Conservation (phyloP, 2,888 invertebrate genomes). For the Xiphydria camelus region DNA sequence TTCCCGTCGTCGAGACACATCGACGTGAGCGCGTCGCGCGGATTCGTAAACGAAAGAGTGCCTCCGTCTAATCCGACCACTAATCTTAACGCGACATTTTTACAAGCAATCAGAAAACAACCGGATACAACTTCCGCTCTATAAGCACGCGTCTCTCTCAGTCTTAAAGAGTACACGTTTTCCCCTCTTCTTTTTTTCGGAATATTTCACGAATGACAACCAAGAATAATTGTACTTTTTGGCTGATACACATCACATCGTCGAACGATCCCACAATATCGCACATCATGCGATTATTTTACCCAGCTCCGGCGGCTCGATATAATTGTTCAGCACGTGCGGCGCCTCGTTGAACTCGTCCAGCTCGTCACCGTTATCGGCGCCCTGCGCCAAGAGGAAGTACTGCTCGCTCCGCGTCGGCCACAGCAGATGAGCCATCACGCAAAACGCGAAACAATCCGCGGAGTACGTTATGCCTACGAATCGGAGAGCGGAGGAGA, state of each 20-base stretch:
- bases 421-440: constrained; percentile 95
- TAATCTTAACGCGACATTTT: too few species aligned
- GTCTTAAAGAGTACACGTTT: too few species aligned
- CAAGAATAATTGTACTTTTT: constrained; percentile 38
- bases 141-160: too few species aligned
- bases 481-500: constrained; percentile 41
- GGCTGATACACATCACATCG: constrained; percentile 50
- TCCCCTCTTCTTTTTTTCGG: too few species aligned
- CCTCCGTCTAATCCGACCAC: too few species aligned
- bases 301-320: constrained; percentile 54
- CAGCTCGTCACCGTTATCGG: constrained; percentile 71
- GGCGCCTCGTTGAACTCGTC: constrained; percentile 92
- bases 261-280: constrained; percentile 17
- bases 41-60: too few species aligned
- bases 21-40: too few species aligned
- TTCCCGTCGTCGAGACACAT: too few species aligned
- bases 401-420: constrained; percentile 93
- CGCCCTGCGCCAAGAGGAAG: constrained; percentile 71
- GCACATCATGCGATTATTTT: constrained; percentile 51
- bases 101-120: too few species aligned
- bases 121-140: too few species aligned
- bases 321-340: constrained; percentile 72
- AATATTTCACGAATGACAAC: too few species aligned
- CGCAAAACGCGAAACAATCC: constrained; percentile 91
- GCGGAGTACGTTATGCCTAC: constrained; percentile 93